A percentile compares a stretch with the other conserved stretches of the same genome.
Evolutionary conservation across 1,140 invertebrate genomes (phyloP).

Genomic region (Ceratosolen fusciceps): DNA sequence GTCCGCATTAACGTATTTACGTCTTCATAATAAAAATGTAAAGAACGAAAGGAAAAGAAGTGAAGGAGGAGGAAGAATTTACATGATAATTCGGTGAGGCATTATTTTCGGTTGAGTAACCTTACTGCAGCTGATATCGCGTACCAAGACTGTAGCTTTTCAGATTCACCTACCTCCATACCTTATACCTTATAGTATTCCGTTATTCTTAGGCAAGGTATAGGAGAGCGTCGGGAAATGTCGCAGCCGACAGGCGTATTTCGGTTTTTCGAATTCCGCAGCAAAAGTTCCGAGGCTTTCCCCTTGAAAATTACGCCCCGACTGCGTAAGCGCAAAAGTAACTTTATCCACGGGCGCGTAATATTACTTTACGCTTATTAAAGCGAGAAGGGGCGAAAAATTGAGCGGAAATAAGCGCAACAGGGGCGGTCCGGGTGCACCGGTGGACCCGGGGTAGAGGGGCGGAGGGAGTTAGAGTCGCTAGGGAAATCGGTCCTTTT

Average conservation of each 20-base stretch:
- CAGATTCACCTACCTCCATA: background rate
- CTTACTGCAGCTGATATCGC: conserved; percentile 9
- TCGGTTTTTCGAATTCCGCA: background rate
- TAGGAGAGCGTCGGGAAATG: background rate
- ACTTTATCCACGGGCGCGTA: background rate
- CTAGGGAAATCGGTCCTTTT: conserved; percentile 60
- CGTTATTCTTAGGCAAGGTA: background rate
- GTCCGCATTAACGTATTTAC: background rate
- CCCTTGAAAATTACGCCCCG: background rate
- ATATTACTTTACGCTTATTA: background rate
- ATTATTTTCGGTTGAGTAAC: background rate
- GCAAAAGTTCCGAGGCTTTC: background rate
- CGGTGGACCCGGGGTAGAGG: no score
- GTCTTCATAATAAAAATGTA: background rate
- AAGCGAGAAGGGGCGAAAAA: background rate
- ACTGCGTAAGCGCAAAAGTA: background rate
- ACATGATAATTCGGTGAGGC: background rate
- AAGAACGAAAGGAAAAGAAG: background rate
- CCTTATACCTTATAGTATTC: conserved; percentile 9
- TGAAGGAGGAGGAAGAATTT: no score
- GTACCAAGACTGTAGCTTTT: background rate
- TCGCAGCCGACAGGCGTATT: background rate
- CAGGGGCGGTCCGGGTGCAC: no score
- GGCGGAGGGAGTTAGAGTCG: conserved; percentile 42
- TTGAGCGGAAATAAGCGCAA: no score